Evolutionary conservation across 2,113 vertebrate species (phyloP), one percentile per base, ranked within the genome.

Genomic region (Phoenicopterus ruber): DNA sequence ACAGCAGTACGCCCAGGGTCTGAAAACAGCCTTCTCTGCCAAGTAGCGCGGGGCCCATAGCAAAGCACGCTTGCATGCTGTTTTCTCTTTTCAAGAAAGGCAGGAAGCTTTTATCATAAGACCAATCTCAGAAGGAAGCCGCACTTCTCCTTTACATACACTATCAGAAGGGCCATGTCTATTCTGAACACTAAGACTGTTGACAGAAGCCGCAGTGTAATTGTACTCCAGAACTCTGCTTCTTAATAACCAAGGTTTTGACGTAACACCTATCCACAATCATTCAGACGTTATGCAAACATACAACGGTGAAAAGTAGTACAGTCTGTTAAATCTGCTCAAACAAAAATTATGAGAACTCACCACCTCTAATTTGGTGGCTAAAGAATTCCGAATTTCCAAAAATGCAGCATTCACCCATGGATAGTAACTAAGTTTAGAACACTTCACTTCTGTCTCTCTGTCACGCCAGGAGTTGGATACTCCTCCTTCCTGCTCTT

Each of bases 91-190:
- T 28, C 40, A 55, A 92, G 65, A 92, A 94, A 78, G 42, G 72
- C 71, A 88, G 85, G 71, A 95, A 95, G 47, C 36, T 61, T 80
- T 55, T 84, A 91, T 88, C 79, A 8, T 8, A 44, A 63, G 31
- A 44, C n/a, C 36, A 38, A 32, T 92, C 90, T 90, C 57, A 61
- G 80, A 62, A 93, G 86, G 72, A 96, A 93, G 72, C 17, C 47
- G 32, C 40, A 11, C 40, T 88, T 83, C 84, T 94, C 67, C 55
- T 81, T 67, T 25, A 50, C 38, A 50, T 5, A 24, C 6, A 4
- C 11, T 88, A 63, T 52, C 63, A 78, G 58, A 70, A 86, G 46
- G 61, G 34, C 57, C 70, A 42, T 1, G 2, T 44, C 61, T 52
- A 28, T 18, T 67, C 79, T 46, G 49, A 93, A 24, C 42, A 32